These are phyloP conservation scores for Burhinus bistriatus DNA, from an alignment of 2,113 vertebrate genomes.

Conservation along the genomic window DNA sequence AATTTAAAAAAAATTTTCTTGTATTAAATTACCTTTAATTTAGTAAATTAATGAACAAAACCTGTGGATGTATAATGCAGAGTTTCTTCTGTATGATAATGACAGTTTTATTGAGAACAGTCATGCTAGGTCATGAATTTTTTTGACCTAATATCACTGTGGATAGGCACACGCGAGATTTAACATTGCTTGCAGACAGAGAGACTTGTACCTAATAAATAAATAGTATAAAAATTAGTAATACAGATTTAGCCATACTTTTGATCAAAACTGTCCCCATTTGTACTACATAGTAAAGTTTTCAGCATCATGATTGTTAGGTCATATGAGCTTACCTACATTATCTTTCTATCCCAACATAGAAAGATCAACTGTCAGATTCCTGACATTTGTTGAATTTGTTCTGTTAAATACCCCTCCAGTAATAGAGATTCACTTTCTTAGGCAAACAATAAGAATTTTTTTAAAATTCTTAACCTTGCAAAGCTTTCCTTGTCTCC, in stretches of 20 bases:
- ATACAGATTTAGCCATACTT: neutral
- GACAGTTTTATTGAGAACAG: neutral
- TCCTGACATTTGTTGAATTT: neutral
- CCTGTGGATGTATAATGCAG: neutral
- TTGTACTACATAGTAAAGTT: neutral
- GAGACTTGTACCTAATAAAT: neutral
- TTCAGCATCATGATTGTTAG: neutral
- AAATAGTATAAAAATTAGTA: neutral
- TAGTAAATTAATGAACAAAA: neutral
- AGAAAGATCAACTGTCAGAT: neutral
- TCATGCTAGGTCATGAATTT: neutral
- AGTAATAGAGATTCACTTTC: neutral
- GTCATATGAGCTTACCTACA: neutral
- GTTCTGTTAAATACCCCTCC: neutral
- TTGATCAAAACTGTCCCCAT: neutral
- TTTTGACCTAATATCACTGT: neutral
- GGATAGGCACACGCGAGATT: neutral
- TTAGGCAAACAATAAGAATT: neutral
- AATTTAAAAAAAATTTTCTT: neutral
- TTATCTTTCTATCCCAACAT: neutral
- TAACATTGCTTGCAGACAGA: neutral
- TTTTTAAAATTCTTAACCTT: neutral
- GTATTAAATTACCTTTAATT: neutral
- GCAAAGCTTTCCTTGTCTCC: neutral
- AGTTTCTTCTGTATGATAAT: neutral